These are phyloP conservation scores for Osmerus mordax DNA, from an alignment of 2,113 vertebrate species.

Conservation along the genomic window DNA sequence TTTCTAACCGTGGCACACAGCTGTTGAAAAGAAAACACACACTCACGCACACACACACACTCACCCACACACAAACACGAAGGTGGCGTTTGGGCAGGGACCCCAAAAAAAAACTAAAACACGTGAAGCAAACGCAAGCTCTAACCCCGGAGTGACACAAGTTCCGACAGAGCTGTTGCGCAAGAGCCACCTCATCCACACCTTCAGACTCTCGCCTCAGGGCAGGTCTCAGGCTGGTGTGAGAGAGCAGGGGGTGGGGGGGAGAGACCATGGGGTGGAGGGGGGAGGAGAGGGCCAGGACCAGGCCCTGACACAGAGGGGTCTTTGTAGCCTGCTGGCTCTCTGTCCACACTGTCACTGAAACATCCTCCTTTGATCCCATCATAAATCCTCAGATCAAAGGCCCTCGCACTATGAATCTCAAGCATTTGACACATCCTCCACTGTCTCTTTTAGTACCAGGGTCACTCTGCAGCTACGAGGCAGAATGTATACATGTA, in stretches of 20 bases:
- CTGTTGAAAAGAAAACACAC: slow-evolving; percentile 1
- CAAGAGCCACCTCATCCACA: slow-evolving; percentile 5
- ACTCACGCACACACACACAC: neutral
- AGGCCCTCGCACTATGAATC: slow-evolving; percentile 15
- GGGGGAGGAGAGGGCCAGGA: neutral
- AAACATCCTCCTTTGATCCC: slow-evolving; percentile 40
- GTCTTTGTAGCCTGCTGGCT: slow-evolving; percentile 53
- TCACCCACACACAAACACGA: neutral
- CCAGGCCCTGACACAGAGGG: slow-evolving; percentile 29
- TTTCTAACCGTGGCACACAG: slow-evolving; percentile 10
- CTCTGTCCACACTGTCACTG: slow-evolving; percentile 35
- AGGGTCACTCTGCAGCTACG: slow-evolving; percentile 18
- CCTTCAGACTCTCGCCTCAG: slow-evolving; percentile 16
- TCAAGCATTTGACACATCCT: slow-evolving; percentile 30
- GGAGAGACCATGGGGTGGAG: neutral
- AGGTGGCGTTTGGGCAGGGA: neutral
- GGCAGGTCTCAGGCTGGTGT: slow-evolving; percentile 37
- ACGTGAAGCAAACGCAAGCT: neutral
- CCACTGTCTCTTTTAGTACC: slow-evolving; percentile 3
- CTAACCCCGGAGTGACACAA: slow-evolving; percentile 20
- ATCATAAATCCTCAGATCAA: slow-evolving; percentile 59
- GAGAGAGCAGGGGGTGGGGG: slow-evolving; percentile 24
- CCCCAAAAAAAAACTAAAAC: neutral
- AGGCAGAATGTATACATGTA: neutral
- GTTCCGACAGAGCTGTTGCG: slow-evolving; percentile 6